Conservation (phyloP, 2,113 vertebrate genomes). For the Phoenicopterus ruber region DNA sequence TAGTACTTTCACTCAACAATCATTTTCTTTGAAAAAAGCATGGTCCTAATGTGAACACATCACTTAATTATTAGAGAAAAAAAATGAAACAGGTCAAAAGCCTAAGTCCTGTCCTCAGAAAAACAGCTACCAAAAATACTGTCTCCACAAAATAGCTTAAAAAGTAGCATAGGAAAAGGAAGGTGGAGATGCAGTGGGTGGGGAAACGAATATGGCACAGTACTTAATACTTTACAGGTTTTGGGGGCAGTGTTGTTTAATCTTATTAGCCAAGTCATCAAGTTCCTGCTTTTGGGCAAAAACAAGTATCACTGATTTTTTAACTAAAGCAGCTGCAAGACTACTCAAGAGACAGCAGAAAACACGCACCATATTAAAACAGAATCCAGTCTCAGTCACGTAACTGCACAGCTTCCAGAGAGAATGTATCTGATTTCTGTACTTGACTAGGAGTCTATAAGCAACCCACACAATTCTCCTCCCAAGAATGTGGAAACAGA, state of each 20-base stretch:
- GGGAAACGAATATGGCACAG: neutral
- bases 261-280: neutral
- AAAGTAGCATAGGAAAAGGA: neutral
- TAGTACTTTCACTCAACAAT: neutral
- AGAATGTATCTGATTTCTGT: neutral
- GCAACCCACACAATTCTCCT: neutral
- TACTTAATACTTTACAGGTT: neutral
- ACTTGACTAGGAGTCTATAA: neutral
- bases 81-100: neutral
- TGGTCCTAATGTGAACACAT: neutral
- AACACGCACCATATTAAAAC: neutral
- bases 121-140: neutral
- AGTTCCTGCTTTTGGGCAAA: neutral
- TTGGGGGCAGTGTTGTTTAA: neutral
- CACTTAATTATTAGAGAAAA: neutral
- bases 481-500: neutral
- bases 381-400: neutral
- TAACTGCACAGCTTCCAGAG: neutral
- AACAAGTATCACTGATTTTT: constrained; percentile 22
- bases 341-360: neutral
- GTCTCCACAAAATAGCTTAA: neutral
- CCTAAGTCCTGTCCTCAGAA: neutral
- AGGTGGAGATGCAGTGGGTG: neutral
- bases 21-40: neutral
- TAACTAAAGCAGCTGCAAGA: constrained; percentile 23